Conservation (phyloP, 2,888 invertebrate species). For the Diplolepis rosae region DNA sequence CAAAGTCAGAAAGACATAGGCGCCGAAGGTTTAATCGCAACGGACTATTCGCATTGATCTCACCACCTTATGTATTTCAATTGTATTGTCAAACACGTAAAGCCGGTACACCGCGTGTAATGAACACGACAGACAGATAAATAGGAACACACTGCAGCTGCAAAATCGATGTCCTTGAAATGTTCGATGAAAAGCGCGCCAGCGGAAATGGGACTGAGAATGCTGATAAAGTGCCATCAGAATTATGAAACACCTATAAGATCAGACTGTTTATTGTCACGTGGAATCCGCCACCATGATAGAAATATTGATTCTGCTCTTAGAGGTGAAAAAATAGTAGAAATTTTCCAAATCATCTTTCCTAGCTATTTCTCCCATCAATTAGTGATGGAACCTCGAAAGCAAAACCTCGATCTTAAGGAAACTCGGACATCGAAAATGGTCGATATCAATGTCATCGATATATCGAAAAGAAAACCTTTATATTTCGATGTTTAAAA, state of each 20-base stretch:
- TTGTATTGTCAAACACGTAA: neutral
- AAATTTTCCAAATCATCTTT: no score
- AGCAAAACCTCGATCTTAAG: no score
- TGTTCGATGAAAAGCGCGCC: neutral
- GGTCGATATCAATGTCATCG: no score
- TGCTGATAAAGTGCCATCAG: conserved; percentile 38
- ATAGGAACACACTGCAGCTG: neutral
- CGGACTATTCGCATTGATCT: conserved; percentile 47
- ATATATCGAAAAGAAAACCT: no score
- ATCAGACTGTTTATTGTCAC: neutral
- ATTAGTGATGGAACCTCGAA: no score
- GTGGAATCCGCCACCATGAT: neutral
- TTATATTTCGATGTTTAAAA: no score
- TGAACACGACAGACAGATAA: no score
- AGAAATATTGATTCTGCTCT: neutral
- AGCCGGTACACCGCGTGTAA: no score
- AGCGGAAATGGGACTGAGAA: conserved; percentile 48
- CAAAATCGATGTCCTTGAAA: neutral
- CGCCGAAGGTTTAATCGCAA: conserved; percentile 58
- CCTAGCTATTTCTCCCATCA: no score
- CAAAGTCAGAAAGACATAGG: conserved; percentile 45
- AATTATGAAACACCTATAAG: neutral
- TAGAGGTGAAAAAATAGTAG: neutral
- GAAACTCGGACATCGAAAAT: no score
- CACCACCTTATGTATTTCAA: neutral